Base-by-base conservation (phyloP, 2,888 invertebrate genomes). In the Rhagonycha fulva region DNA sequence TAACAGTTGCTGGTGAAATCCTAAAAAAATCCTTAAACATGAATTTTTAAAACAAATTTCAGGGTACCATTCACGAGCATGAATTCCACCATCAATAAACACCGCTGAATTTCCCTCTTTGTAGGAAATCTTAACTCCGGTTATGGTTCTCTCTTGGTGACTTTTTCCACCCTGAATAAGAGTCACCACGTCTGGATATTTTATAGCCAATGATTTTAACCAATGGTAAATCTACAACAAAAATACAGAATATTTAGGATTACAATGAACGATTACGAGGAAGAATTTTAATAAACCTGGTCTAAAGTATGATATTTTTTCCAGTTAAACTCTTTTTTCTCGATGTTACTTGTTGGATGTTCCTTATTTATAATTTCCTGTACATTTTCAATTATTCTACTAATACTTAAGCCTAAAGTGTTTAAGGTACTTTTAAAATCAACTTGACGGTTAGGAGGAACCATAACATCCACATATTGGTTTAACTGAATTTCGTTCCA, bases 1-100 rank as follows among this genome's bases (percentile, higher is more conserved):
- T 85, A 60, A 78, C 81, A 3, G 83, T 83, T 10, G 87, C 86
- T 12, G 85, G 83, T 4, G 63, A 63, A 23, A 23, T 63, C 23
- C 63, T 23, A 24, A 63, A 11, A 63, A 1, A 3, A 10, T 61
- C 2, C 1, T 10, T 12, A 61, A 61, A 61, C 14, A 61, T 61
- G 14, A 14, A 63, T 12, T 1, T 63, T 19, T 63, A 9, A 11
- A 14, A 14, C 10, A 14, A 12, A 4, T 5, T 14, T 12, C 5
- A 0, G 23, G 9, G 11, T 3, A 63, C 63, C 63, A 9, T 19
- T 63, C 63, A 4, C 63, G 11, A 9, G 23, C 23, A 23, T 23
- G 63, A 63, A 24, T 12, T 0, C 23, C 63, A 19, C 63, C 63
- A 10, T 63, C 63, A 3, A 63, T 24, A 4, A 63, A 63, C 7